Evolutionary conservation across 2,797 vertebrate genomes (phyloP).

Genomic region (Forpus xanthops): DNA sequence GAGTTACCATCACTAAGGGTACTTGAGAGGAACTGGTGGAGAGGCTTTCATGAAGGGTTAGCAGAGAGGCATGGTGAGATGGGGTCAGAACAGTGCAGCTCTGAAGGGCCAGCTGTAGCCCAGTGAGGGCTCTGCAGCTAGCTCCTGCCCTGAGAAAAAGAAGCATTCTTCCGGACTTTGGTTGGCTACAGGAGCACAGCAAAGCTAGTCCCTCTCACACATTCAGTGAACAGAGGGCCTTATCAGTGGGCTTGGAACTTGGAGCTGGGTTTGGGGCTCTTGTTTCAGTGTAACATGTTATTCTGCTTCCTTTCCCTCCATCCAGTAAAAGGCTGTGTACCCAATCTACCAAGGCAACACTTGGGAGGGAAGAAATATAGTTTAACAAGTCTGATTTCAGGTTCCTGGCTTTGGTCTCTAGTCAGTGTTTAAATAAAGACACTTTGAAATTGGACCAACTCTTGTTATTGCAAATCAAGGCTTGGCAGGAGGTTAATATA

Average conservation of each 20-base stretch:
- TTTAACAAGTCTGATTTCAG: neutral
- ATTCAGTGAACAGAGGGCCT: neutral
- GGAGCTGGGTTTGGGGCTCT: neutral
- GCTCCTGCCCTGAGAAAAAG: neutral
- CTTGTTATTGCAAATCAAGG: neutral
- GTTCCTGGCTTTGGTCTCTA: neutral
- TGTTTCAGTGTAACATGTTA: neutral
- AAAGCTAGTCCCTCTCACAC: neutral
- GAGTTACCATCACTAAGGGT: no score
- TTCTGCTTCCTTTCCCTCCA: neutral
- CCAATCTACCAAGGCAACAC: neutral
- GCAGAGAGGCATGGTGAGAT: neutral
- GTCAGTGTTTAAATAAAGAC: neutral
- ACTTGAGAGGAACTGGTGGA: rapidly evolving
- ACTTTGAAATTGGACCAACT: neutral
- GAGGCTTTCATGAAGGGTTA: neutral
- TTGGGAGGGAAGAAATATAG: neutral
- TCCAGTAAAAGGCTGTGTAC: neutral
- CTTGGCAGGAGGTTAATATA: neutral
- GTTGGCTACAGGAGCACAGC: neutral
- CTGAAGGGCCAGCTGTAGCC: rapidly evolving
- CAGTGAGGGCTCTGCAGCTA: neutral
- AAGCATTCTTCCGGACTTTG: neutral
- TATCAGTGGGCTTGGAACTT: neutral
- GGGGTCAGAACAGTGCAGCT: neutral